Base-by-base conservation (phyloP, 2,888 invertebrate species). In the Temnothorax rugatulus region DNA sequence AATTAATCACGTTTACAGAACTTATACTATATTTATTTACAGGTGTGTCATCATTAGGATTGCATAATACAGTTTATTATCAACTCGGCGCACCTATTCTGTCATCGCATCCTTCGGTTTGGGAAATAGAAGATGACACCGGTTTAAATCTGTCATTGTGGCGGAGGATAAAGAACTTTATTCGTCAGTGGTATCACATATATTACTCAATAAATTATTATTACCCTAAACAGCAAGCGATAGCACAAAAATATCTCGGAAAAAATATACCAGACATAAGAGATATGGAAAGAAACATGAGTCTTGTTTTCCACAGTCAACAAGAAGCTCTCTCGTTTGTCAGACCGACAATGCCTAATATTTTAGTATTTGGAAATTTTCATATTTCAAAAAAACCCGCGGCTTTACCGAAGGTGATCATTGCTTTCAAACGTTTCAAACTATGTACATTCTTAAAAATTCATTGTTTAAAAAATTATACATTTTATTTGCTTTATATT, bases 51-150 rank as follows among this genome's bases (percentile, higher is more conserved):
- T 87, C 90, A 15, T 0, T 79, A 18, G 54, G 54, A 15, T 21
- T 87, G 15, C 57, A 29, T 5, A 52, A 64, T 34, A 0, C 9
- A 13, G 54, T 74, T 68, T 69, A 90, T 47, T 88, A 88, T 18
- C 1, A 47, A 9, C 8, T 85, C n/a, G 91, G 91, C 47, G 63
- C 84, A 8, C 89, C 89, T 38, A 13, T 85, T 21, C 38, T 90
- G 73, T n/a, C 89, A 18, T 90, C 90, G 8, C 88, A 90, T 75
- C 88, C 85, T 15, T 89, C 91, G 18, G 81, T 69, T 57, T 90
- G 90, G 89, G 89, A 91, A 64, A 61, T 89, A 44, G 82, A 69
- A 15, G 50, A 79, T n/a, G 13, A n/a, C 5, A 79, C 75, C 1
- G 85, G 83, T 61, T 29, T 61, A 2, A 83, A 89, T 81, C 25